phyloP scores from a whole-genome alignment of 2,888 invertebrate species.

The Sepiola atlantica region DNA sequence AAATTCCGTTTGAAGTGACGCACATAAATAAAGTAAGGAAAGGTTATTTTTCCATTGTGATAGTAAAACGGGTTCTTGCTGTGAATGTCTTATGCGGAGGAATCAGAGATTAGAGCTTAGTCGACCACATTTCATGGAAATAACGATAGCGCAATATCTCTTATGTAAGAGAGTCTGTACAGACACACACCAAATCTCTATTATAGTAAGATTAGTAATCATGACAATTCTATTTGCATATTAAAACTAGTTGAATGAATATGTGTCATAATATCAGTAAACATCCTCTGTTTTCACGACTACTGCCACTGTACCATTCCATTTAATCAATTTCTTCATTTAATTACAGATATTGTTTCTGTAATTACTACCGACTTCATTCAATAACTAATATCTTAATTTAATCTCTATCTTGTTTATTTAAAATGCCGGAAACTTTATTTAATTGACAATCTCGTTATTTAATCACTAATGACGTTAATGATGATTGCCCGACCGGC shows the following conservation, averaged over 20 bases:
- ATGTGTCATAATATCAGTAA: background rate
- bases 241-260: background rate
- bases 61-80: no score
- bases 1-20: no score
- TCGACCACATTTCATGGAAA: no score
- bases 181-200: no score
- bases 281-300: background rate
- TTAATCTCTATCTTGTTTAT: background rate
- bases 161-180: no score
- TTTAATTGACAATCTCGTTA: conserved; percentile 14
- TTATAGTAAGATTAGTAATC: no score
- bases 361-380: background rate
- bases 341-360: background rate
- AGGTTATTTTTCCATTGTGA: no score
- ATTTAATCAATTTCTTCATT: background rate
- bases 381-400: conserved; percentile 32
- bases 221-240: no score
- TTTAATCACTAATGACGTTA: conserved; percentile 32
- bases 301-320: background rate
- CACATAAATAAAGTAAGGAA: no score
- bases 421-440: conserved; percentile 1
- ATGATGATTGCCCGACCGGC: background rate
- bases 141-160: no score
- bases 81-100: no score
- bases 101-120: no score